Evolutionary conservation across 2,888 invertebrate genomes (phyloP).

Genomic region (Pherbina coryleti): DNA sequence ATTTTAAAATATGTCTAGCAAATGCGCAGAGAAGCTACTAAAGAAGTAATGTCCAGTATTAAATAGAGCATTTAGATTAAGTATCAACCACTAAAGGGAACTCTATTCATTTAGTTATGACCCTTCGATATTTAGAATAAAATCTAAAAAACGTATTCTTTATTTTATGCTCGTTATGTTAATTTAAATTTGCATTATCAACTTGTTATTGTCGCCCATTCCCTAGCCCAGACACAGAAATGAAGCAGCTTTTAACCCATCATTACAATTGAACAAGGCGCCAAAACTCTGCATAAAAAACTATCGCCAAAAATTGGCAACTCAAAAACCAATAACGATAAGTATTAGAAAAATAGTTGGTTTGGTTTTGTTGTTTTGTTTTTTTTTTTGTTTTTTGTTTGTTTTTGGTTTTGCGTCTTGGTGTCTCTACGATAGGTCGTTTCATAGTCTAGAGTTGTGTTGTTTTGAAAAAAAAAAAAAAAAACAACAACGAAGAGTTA

Average conservation of each 20-base stretch:
- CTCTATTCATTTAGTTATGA: no score
- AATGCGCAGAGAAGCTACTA: no score
- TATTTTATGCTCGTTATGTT: slow-evolving; percentile 4
- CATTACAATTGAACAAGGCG: slow-evolving; percentile 11
- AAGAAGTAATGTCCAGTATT: no score
- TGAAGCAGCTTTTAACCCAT: no score
- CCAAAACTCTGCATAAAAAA: slow-evolving; percentile 33
- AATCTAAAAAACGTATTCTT: not conserved
- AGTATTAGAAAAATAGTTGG: slow-evolving; percentile 34
- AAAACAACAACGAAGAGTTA: slow-evolving; percentile 12
- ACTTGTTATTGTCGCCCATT: not conserved
- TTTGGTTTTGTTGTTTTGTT: not conserved
- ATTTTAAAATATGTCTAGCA: no score
- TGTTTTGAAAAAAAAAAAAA: not conserved
- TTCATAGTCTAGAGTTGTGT: not conserved
- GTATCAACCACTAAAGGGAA: no score
- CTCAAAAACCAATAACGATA: slow-evolving; percentile 41
- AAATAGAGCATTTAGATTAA: no score
- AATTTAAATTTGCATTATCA: not conserved
- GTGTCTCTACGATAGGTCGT: not conserved
- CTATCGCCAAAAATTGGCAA: slow-evolving; percentile 36
- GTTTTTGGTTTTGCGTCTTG: slow-evolving; percentile 7
- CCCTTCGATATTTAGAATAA: no score
- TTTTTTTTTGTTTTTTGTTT: not conserved
- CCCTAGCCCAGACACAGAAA: no score